A percentile compares a stretch with the other conserved stretches of the same genome.
phyloP scores from a whole-genome alignment of 1,140 invertebrate species.

The Cardiocondyla obscurior region DNA sequence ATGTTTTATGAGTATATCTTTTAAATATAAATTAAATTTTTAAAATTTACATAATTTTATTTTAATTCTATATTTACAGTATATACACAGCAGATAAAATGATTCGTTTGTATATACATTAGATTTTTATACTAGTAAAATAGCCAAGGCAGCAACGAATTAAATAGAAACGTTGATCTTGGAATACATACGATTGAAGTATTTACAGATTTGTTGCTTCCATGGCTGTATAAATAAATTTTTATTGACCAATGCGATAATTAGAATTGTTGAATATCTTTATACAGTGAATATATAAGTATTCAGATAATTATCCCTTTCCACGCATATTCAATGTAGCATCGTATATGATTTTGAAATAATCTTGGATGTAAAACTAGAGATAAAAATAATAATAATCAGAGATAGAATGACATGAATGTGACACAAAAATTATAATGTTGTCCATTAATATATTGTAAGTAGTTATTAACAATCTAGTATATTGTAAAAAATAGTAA shows the following conservation, averaged over 20 bases:
- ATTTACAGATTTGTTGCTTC: constrained; percentile 28
- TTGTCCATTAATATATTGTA: constrained; percentile 14
- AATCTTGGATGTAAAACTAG: background rate
- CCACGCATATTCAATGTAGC: background rate
- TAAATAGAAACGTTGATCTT: constrained; percentile 1
- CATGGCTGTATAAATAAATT: constrained; percentile 14
- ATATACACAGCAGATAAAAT: background rate
- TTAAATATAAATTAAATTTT: constrained; percentile 22
- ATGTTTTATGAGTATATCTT: constrained; percentile 31
- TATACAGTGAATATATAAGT: constrained; percentile 33
- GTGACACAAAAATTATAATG: constrained; percentile 33
- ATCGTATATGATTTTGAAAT: background rate
- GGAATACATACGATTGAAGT: background rate
- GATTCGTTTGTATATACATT: constrained; percentile 13
- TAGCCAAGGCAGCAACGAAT: constrained; percentile 30
- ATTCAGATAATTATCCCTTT: constrained; percentile 15
- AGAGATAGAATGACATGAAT: background rate
- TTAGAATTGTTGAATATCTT: constrained; percentile 43
- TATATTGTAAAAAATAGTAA: constrained; percentile 23
- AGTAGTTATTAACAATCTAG: constrained; percentile 27
- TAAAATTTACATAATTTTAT: constrained; percentile 18
- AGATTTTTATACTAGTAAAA: constrained; percentile 49
- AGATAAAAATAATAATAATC: no score
- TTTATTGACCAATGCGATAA: constrained; percentile 43
- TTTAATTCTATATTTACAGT: background rate